Base-by-base conservation (phyloP, 2,797 vertebrate genomes). In the Uromys caudimaculatus region DNA sequence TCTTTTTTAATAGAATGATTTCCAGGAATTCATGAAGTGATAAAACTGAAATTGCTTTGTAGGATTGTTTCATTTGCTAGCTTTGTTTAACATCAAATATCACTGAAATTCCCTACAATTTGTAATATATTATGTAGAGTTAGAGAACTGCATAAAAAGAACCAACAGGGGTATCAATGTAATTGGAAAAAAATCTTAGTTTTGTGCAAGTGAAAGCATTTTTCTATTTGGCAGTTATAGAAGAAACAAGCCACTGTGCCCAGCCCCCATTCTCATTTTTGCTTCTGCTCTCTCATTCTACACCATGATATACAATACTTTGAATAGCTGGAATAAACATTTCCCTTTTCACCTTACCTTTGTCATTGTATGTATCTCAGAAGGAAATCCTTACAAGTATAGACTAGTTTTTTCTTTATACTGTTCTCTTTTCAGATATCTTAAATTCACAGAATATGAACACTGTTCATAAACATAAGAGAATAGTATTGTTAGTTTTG, bases 1-100 rank as follows among this genome's bases (percentile, higher is more conserved):
- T 7, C 5, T 64, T 44, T 84, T 90, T 47, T 77, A 27, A 90
- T 54, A 90, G 27, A 89, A 78, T 92, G 0, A 44, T 82, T 50
- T 93, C 14, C 14, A 95, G 41, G 24, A 95, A 89, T 82, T 93
- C 35, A 69, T 52, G 23, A 91, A 50, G 69, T 14, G 3, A 11
- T 60, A 10, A 71, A 21, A 60, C 91, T 24, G 19, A 71, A 89
- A 47, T 7, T 29, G 41, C 71, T 64, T 81, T 90, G 21, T 67
- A 77, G 16, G 1, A 76, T 50, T 58, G 14, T 38, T 32, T 60
- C 12, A 8, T 83, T 79, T 95, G 44, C 94, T 90, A 29, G 38
- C 6, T 85, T 81, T 76, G 88, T 67, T 75, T 76, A n/a, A 41
- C 47, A 5, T 79, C 21, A 64, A 64, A 23, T 10, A 52, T 3